Conservation (phyloP, 2,888 invertebrate species). For the Leucophora obtusa region DNA sequence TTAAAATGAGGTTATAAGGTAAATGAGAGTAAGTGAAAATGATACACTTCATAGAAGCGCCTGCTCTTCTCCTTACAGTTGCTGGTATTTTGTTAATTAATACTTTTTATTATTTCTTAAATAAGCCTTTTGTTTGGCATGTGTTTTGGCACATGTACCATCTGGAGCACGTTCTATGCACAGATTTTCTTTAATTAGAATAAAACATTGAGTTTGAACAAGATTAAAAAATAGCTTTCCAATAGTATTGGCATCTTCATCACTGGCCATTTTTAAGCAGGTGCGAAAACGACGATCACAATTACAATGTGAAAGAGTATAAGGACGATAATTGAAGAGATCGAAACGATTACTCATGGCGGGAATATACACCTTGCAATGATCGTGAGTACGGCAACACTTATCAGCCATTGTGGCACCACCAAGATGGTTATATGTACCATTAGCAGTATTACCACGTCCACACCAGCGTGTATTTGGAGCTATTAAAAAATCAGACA, state of each 20-base stretch:
- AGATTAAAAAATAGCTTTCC: constrained; percentile 97
- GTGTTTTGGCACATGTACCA: constrained; percentile 87
- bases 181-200: constrained; percentile 86
- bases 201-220: constrained; percentile 96
- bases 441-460: constrained; percentile 87
- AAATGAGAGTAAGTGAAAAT: not conserved
- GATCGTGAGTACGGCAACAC: constrained; percentile 93
- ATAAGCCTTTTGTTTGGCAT: constrained; percentile 85
- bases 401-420: constrained; percentile 90
- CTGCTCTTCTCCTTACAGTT: not conserved
- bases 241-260: constrained; percentile 92
- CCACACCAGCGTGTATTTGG: constrained; percentile 98
- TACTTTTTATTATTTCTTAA: constrained; percentile 84
- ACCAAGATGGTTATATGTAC: constrained; percentile 89
- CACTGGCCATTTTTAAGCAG: constrained; percentile 92
- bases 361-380: constrained; percentile 91
- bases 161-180: constrained; percentile 91
- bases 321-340: constrained; percentile 92
- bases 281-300: constrained; percentile 95
- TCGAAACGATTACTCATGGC: constrained; percentile 91
- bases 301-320: constrained; percentile 93
- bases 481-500: constrained; percentile 85
- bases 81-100: constrained; percentile 65
- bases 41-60: constrained; percentile 39
- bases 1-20: constrained; percentile 37